phyloP scores from a whole-genome alignment of 2,113 vertebrate species.

The Leptosomus discolor region DNA sequence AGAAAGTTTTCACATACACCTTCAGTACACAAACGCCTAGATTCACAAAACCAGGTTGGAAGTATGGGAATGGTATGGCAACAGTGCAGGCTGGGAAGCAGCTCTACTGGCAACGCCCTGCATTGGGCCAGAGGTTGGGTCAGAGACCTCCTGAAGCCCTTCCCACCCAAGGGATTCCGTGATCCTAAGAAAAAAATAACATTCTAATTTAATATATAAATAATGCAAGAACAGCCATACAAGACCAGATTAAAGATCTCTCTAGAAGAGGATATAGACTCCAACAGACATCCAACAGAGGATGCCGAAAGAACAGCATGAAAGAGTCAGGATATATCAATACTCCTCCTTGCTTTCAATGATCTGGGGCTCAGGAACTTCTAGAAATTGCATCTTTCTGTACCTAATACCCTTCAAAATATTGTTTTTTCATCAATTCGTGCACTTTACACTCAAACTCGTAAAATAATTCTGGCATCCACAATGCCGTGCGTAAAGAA shows the following conservation, averaged over 20 bases:
- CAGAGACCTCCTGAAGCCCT: background rate
- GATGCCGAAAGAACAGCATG: background rate
- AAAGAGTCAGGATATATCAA: background rate
- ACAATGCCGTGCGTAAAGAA: background rate
- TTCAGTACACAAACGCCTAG: background rate
- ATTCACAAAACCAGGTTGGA: background rate
- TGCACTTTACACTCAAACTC: background rate
- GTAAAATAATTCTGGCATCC: background rate
- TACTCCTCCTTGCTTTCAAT: background rate
- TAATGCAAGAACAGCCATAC: background rate
- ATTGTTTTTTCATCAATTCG: background rate
- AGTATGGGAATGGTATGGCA: background rate
- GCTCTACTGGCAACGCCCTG: background rate
- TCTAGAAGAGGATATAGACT: background rate
- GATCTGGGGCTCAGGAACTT: background rate
- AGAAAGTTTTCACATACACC: background rate
- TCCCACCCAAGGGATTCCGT: background rate
- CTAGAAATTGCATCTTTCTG: background rate
- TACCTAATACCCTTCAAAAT: background rate
- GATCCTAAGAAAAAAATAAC: background rate
- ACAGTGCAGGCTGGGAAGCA: background rate
- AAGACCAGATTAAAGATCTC: background rate
- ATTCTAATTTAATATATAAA: background rate
- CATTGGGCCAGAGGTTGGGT: background rate
- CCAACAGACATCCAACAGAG: background rate